Conservation (phyloP, 2,797 vertebrate species). For the Lacerta agilis region DNA sequence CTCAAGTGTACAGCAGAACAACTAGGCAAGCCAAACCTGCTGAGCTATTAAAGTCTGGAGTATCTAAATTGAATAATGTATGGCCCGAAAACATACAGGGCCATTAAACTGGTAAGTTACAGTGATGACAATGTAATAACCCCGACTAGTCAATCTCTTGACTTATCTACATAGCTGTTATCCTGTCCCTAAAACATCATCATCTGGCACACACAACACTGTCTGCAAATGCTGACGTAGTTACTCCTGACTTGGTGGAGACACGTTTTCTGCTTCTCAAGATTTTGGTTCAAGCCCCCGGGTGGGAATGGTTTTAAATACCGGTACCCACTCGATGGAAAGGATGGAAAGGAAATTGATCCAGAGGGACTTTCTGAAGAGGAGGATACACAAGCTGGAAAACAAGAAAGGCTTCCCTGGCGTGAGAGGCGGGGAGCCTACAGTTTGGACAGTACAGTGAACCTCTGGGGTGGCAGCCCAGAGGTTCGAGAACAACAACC, state of each 20-base stretch:
- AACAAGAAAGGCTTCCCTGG: too few relatives aligned
- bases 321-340: too few relatives aligned
- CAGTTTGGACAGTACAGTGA: too few relatives aligned
- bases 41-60: not conserved
- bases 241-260: not conserved
- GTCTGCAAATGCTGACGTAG: not conserved
- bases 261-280: not conserved
- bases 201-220: not conserved
- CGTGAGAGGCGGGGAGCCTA: too few relatives aligned
- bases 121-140: conserved; percentile 22
- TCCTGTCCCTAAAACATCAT: not conserved
- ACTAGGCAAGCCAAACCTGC: not conserved
- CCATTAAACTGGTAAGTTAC: not conserved
- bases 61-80: not conserved
- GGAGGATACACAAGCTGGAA: too few relatives aligned
- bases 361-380: too few relatives aligned
- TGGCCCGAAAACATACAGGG: not conserved
- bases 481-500: too few relatives aligned
- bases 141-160: not conserved
- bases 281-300: not conserved
- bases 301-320: too few relatives aligned
- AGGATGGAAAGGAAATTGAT: too few relatives aligned
- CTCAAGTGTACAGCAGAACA: not conserved
- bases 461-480: too few relatives aligned
- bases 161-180: not conserved